Conservation (phyloP, 2,888 invertebrate genomes). For the Ectemnius cavifrons region DNA sequence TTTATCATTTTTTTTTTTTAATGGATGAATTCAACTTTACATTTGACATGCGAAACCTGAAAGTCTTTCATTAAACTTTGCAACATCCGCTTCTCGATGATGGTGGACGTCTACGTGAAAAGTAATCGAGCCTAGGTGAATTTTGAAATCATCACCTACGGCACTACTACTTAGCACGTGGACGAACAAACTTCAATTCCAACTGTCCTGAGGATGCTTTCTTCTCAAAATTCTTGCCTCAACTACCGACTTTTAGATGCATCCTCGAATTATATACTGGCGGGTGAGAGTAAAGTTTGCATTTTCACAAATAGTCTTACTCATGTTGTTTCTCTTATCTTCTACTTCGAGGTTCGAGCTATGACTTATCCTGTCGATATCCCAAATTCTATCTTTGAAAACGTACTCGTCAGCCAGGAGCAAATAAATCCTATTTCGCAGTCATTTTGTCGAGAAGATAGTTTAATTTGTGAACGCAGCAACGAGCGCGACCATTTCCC, state of each 20-base stretch:
- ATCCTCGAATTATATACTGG: constrained; percentile 29
- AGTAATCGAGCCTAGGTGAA: constrained; percentile 78
- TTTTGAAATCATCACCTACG: constrained; percentile 78
- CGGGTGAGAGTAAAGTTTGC: constrained; percentile 38
- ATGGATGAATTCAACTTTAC: not conserved
- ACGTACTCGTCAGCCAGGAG: too few species aligned
- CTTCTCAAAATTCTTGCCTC: too few species aligned
- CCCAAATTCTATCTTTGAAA: not conserved
- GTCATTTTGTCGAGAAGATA: constrained; percentile 42
- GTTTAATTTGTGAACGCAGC: constrained; percentile 72
- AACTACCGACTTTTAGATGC: constrained; percentile 2
- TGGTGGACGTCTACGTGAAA: constrained; percentile 60
- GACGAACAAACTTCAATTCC: constrained; percentile 33
- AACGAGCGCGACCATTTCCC: constrained; percentile 72
- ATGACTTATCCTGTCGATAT: not conserved
- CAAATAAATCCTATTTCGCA: not conserved
- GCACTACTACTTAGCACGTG: constrained; percentile 81
- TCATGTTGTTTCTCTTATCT: constrained; percentile 19
- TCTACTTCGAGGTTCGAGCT: not conserved
- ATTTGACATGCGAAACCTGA: not conserved
- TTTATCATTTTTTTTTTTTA: not conserved
- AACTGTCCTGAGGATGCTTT: not conserved
- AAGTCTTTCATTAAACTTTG: too few species aligned
- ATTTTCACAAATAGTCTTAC: constrained; percentile 30
- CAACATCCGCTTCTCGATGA: not conserved